Evolutionary conservation across 2,888 invertebrate species (phyloP).

Genomic region (Cephus pygmeus): DNA sequence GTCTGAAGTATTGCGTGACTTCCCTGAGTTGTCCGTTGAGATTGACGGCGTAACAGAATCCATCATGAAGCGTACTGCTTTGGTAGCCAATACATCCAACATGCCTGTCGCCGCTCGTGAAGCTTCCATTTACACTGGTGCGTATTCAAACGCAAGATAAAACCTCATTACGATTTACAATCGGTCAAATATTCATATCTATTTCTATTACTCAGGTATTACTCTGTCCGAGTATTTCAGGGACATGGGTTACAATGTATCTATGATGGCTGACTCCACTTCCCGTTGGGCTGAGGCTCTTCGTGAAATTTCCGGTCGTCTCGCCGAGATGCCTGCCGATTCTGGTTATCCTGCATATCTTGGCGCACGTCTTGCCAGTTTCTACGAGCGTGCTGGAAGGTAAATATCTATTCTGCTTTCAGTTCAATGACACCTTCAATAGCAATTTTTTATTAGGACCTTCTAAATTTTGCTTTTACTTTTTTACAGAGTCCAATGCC

Average conservation of each 20-base stretch:
- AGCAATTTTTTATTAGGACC: neutral
- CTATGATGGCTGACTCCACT: constrained; percentile 99
- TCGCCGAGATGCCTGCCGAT: constrained; percentile 99
- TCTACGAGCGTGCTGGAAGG: constrained; percentile 98
- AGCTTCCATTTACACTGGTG: constrained; percentile 98
- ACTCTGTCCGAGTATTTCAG: constrained; percentile 99
- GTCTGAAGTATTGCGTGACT: constrained; percentile 99
- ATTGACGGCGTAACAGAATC: constrained; percentile 97
- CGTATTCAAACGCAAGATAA: constrained; percentile 12
- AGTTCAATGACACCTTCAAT: neutral
- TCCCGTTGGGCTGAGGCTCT: constrained; percentile 99
- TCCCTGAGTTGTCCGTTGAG: constrained; percentile 97
- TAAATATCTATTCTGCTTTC: constrained; percentile 20
- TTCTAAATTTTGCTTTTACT: neutral
- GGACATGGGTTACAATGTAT: constrained; percentile 99
- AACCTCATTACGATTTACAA: constrained; percentile 13
- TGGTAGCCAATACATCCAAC: constrained; percentile 99
- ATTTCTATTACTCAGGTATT: constrained; percentile 75
- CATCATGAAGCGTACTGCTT: constrained; percentile 99
- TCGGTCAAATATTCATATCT: neutral
- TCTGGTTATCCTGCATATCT: constrained; percentile 99
- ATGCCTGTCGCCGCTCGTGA: constrained; percentile 99
- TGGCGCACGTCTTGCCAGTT: constrained; percentile 97
- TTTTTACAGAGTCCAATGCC: constrained; percentile 82
- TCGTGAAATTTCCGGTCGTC: constrained; percentile 98